Evolutionary conservation across 2,888 invertebrate genomes (phyloP), one percentile per base, ranked within the genome.

Genomic region (Crioceris asparagi): DNA sequence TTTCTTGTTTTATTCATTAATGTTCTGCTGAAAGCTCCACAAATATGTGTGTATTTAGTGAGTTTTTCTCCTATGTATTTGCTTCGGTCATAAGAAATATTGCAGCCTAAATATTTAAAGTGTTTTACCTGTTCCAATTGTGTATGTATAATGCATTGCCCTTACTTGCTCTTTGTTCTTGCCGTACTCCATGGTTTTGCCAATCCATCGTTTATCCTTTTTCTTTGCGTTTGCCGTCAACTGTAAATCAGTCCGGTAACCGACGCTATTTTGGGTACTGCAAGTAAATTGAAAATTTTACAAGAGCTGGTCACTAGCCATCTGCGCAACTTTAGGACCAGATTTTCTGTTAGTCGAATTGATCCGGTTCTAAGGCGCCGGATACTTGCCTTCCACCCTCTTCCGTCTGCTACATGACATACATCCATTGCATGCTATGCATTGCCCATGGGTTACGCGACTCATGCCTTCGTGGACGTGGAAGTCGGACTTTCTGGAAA

Each of bases 201-300:
- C 29, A 12, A 29, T 29, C 29, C 29, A 29, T 29, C 29, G 12
- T 12, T 29, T 29, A 15, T 29, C 16, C 29, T 29, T 29, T 29
- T 29, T 29, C 29, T 29, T 29, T 6, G 29, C 29, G 4, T 29
- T 11, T 12, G 16, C 15, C 16, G 8, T 14, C 12, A 29, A 29
- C 16, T 29, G 12, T 15, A 15, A 29, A 29, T 15, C 29, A 3
- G 29, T 29, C 8, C 29, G 12, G 10, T 29, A 14, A 10, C 8
- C 29, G 12, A 29, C 10, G 29, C 29, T 29, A 14, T 29, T 29
- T 29, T 29, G 29, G 29, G 29, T 29, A 29, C 12, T 29, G 29
- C 16, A 29, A 21, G 21, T 21, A 10, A 21, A 21, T 10, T 21
- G 21, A 7, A 21, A 21, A 7, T 21, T 21, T 21, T 21, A 21